Percentiles rank a stretch among this genome's conserved stretches.
These are phyloP conservation scores for Leptinotarsa tumamoca DNA, from an alignment of 2,888 invertebrate species.

Conservation along the genomic window DNA sequence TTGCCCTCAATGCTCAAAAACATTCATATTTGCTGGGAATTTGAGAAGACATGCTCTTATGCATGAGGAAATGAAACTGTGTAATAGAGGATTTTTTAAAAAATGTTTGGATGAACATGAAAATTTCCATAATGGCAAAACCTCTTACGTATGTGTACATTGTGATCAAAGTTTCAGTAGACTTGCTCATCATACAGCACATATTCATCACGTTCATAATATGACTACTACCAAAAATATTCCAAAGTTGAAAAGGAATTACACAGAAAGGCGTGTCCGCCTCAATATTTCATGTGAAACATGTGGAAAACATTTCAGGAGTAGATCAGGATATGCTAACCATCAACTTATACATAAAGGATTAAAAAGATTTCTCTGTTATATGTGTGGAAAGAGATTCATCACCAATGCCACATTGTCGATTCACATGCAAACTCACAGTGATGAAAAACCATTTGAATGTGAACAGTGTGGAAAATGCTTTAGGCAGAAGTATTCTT, in stretches of 20 bases:
- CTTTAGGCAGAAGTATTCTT: constrained; percentile 35
- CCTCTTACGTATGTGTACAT: constrained; percentile 47
- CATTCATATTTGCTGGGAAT: constrained; percentile 28
- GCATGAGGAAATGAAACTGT: constrained; percentile 33
- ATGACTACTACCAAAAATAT: constrained; percentile 18
- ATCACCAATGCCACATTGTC: constrained; percentile 50
- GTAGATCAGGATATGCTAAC: constrained; percentile 49
- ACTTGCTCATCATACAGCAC: constrained; percentile 45
- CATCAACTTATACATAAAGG: constrained; percentile 50
- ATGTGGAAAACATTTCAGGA: constrained; percentile 50
- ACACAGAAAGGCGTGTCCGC: constrained; percentile 49
- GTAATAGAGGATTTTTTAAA: constrained; percentile 45
- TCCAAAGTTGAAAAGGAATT: constrained; percentile 47
- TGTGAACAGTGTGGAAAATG: constrained; percentile 48
- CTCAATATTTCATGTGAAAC: constrained; percentile 47
- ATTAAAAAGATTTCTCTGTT: constrained; percentile 48
- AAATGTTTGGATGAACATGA: constrained; percentile 47
- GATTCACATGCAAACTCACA: constrained; percentile 49
- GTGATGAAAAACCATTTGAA: constrained; percentile 49
- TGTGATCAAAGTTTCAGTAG: constrained; percentile 49
- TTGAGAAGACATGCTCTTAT: constrained; percentile 26
- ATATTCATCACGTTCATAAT: constrained; percentile 41
- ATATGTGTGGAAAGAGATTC: constrained; percentile 50
- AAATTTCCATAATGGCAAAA: constrained; percentile 48
- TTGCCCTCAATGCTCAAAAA: constrained; percentile 25